Evolutionary conservation across 2,797 vertebrate species (phyloP).

Genomic region (Podarcis siculus): DNA sequence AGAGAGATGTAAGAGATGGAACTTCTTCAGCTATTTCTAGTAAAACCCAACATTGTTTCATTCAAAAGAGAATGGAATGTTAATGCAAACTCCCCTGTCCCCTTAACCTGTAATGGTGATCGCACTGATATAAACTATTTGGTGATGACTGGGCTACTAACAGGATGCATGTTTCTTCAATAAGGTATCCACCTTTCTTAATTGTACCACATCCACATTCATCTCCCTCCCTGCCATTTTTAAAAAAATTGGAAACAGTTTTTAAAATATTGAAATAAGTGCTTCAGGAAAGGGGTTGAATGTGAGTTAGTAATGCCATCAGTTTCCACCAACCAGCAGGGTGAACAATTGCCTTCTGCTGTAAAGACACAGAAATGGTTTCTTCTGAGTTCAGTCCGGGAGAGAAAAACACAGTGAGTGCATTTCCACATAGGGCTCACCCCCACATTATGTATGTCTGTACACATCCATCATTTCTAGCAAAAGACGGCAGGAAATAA

Average conservation of each 20-base stretch:
- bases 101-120: background rate
- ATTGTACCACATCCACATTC: background rate
- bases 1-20: slow-evolving; percentile 87
- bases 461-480: background rate
- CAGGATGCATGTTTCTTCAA: too few relatives aligned
- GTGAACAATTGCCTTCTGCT: background rate
- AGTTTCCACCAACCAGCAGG: background rate
- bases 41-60: background rate
- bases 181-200: too few relatives aligned
- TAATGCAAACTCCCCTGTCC: background rate
- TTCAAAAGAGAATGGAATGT: background rate
- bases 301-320: background rate
- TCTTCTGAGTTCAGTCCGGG: background rate
- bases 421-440: slow-evolving; percentile 1
- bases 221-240: background rate
- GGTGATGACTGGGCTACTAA: too few relatives aligned
- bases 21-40: slow-evolving; percentile 27
- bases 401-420: background rate
- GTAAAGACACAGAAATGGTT: background rate
- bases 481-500: slow-evolving; percentile 4
- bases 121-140: background rate
- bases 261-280: background rate
- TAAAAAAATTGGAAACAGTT: background rate
- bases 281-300: background rate
- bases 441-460: background rate